These are phyloP conservation scores for Lagopus muta DNA, from an alignment of 2,113 vertebrate genomes.

Conservation along the genomic window DNA sequence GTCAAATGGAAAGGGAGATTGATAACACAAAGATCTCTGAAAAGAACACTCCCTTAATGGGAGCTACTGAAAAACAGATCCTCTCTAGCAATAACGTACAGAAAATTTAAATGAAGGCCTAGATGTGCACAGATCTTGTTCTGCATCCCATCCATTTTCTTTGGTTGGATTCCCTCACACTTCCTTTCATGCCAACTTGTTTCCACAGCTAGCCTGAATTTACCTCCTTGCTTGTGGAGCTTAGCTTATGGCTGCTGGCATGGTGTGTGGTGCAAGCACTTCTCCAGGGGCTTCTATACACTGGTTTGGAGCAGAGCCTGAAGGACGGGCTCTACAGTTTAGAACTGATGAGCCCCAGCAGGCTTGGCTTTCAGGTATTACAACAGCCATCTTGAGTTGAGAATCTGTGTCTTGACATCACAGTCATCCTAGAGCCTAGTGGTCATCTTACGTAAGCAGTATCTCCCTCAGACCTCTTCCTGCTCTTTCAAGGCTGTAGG, in stretches of 20 bases:
- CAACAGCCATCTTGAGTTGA: background rate
- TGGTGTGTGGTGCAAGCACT: rapidly evolving
- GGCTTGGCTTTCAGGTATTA: background rate
- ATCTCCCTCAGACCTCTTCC: background rate
- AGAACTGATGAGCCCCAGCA: background rate
- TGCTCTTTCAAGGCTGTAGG: background rate
- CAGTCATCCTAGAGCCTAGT: background rate
- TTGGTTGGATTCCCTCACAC: background rate
- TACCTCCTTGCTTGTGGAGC: background rate
- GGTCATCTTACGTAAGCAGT: background rate
- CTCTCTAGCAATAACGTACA: background rate
- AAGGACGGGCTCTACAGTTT: background rate
- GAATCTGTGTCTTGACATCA: background rate
- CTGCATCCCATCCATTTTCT: background rate
- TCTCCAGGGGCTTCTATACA: background rate
- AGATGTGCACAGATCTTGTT: background rate
- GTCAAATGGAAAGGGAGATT: background rate
- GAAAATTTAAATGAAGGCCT: background rate
- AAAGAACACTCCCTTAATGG: background rate
- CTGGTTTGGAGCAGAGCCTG: background rate
- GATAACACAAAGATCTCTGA: background rate
- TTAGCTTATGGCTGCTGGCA: background rate
- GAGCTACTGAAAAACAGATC: background rate
- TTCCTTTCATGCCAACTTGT: background rate
- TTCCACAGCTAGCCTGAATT: background rate